A percentile compares a stretch with the other conserved stretches of the same genome.
phyloP scores from a whole-genome alignment of 2,888 invertebrate species.

The Chrysodeixis includens region DNA sequence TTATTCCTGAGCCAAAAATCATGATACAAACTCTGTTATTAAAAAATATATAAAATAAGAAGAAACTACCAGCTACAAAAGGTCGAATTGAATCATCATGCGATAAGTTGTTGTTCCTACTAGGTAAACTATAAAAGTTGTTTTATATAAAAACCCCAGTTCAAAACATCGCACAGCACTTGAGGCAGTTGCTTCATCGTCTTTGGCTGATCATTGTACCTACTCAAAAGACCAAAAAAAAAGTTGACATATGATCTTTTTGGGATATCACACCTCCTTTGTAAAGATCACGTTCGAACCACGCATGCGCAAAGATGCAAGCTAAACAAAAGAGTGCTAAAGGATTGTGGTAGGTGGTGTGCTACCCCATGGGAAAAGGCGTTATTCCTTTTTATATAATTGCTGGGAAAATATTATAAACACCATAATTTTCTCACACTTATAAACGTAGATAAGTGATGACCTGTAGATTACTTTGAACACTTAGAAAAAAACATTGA shows the following conservation, averaged over 20 bases:
- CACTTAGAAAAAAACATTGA: neutral
- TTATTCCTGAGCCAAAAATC: no score
- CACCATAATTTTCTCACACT: constrained; percentile 3
- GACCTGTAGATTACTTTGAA: neutral
- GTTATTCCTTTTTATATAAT: neutral
- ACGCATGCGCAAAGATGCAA: neutral
- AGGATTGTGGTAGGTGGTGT: neutral
- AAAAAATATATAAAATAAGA: no score
- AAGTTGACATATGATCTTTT: neutral
- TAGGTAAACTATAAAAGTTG: no score
- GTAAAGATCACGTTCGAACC: neutral
- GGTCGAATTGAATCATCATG: no score
- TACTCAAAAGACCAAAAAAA: neutral
- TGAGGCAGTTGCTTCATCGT: no score
- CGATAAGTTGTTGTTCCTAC: no score
- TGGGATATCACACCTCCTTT: neutral
- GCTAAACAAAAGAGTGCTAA: neutral
- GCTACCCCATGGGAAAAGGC: neutral
- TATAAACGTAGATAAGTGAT: neutral
- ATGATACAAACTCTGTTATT: no score
- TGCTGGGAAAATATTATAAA: constrained; percentile 1
- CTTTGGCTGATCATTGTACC: no score
- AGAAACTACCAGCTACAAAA: no score
- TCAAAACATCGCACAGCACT: no score
- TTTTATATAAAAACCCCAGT: no score